These are phyloP conservation scores for Lissonota sp. DNA, from an alignment of 2,888 invertebrate species.

Conservation along the genomic window DNA sequence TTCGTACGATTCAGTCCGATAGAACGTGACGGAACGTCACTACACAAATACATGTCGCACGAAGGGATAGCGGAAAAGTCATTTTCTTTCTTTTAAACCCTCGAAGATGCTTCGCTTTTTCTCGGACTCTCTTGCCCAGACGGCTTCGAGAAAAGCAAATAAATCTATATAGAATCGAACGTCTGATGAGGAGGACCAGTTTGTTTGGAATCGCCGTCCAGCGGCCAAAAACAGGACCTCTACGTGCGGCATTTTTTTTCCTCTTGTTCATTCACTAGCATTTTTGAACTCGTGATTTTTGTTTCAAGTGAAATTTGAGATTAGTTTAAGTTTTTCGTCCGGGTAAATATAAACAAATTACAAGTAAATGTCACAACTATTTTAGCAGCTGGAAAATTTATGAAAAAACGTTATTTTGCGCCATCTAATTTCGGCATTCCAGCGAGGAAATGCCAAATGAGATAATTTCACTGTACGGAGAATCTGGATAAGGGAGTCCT, in stretches of 20 bases:
- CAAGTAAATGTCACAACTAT: no score
- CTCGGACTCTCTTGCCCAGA: slow-evolving; percentile 44
- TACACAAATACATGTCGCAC: slow-evolving; percentile 13
- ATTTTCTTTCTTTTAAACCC: slow-evolving; percentile 12
- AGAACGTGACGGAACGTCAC: slow-evolving; percentile 35
- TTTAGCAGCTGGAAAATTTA: slow-evolving; percentile 11
- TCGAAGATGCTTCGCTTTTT: background rate
- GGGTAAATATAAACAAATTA: no score
- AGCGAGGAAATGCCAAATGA: slow-evolving; percentile 39
- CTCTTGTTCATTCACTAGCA: background rate
- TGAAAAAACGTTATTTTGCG: slow-evolving; percentile 22
- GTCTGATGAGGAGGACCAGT: slow-evolving; percentile 77
- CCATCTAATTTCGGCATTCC: slow-evolving; percentile 50
- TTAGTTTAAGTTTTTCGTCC: no score
- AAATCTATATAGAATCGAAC: slow-evolving; percentile 72
- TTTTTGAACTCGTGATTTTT: background rate
- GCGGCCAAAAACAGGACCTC: background rate
- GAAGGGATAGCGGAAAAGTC: background rate
- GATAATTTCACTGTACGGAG: slow-evolving; percentile 32
- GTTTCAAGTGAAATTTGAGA: no score
- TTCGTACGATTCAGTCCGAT: slow-evolving; percentile 13
- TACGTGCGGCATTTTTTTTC: no score
- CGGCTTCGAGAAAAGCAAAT: slow-evolving; percentile 74
- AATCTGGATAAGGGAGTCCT: background rate
- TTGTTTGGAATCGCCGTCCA: slow-evolving; percentile 71